A percentile compares a stretch with the other conserved stretches of the same genome.
Evolutionary conservation across 2,888 invertebrate species (phyloP).

Genomic region (Callyntrura guangdongensis): DNA sequence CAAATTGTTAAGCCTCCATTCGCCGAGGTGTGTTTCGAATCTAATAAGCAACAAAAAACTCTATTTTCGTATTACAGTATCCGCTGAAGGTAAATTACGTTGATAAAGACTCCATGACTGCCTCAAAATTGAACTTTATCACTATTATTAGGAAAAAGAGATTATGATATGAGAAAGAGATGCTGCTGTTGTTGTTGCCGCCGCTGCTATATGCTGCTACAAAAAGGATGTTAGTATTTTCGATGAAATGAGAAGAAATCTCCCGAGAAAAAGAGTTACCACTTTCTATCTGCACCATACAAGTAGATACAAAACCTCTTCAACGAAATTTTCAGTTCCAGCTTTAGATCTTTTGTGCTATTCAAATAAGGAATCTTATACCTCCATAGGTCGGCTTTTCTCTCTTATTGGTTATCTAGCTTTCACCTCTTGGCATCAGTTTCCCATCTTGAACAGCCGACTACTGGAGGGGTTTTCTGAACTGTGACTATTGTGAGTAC

Average conservation of each 20-base stretch:
- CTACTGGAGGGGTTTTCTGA: neutral
- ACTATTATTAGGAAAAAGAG: slow-evolving; percentile 24
- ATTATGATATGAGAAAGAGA: neutral
- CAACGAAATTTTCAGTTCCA: neutral
- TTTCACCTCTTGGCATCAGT: neutral
- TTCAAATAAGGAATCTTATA: neutral
- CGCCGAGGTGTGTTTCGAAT: neutral
- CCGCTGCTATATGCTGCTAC: too few species aligned
- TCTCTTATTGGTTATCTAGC: slow-evolving; percentile 4
- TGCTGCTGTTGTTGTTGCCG: too few species aligned
- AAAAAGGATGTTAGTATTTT: neutral
- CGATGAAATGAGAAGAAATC: slow-evolving; percentile 55
- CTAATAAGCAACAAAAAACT: neutral
- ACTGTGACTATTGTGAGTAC: neutral
- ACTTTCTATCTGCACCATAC: neutral
- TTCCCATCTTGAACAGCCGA: neutral
- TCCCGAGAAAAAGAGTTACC: slow-evolving; percentile 48
- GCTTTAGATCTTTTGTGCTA: neutral
- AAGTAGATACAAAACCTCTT: neutral
- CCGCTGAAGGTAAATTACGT: slow-evolving; percentile 6
- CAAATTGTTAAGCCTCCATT: neutral
- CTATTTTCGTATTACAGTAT: neutral
- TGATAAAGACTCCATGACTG: neutral
- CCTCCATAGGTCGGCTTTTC: neutral
- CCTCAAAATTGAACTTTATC: slow-evolving; percentile 24